Evolutionary conservation across 2,113 vertebrate genomes (phyloP), one percentile per base, ranked within the genome.

Genomic region (Catharus fuscescens): DNA sequence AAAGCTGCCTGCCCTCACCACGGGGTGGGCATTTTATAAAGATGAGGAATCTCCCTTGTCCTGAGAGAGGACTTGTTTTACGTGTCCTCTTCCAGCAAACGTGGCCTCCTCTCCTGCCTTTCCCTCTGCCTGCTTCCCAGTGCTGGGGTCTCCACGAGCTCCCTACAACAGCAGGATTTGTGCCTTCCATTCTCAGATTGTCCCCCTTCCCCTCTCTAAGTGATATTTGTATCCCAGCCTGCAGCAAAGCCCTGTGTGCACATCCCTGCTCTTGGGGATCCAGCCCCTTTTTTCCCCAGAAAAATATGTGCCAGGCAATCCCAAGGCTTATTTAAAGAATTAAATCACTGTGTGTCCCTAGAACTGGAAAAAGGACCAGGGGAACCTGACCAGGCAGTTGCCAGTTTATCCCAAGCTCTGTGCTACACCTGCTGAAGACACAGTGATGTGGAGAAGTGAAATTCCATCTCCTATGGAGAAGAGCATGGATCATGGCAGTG

Each of bases 21-120:
- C 0, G 0, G 14, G 10, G 18, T 28, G 18, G 5, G 12, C 28
- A 32, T 71, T 90, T 34, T 7, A 42, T 76, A 38, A 64, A 24
- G 26, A 59, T 10, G 44, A 48, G 42, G 59, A 69, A 60, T 67
- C 31, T 69, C 28, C 54, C 36, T 53, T 77, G 32, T 52, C 2
- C 1, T 5, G 2, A 32, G 54, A 60, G 28, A 3, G 9, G 77
- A 31, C 5, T 86, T n/a, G 21, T 80, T 94, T 34, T 11, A 31
- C 0, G 0, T 32, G 34, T 67, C 13, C 42, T 74, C 17, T 82
- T 73, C 40, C 19, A 44, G 34, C 14, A 91, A 44, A 71, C 0
- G 7, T 12, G 40, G 42, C 8, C 18, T 36, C n/a, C 62, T 78
- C 28, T 77, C 32, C 38, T 42, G 12, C 65, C 25, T 62, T 38